These are phyloP conservation scores for Eulacestoma nigropectus DNA, from an alignment of 2,113 vertebrate species.

Conservation along the genomic window DNA sequence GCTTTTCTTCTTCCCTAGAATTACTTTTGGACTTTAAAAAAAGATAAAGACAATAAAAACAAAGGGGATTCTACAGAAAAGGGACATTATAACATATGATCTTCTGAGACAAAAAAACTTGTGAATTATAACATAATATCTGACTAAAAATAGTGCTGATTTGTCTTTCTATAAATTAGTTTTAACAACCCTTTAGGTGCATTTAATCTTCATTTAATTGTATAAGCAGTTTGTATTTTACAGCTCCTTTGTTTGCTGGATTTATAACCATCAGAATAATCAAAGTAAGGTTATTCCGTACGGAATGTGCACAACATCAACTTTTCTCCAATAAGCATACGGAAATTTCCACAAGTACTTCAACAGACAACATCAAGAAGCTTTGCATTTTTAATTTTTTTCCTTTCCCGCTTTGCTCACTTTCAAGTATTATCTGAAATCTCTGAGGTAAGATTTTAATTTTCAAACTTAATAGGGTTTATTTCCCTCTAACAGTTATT, in stretches of 20 bases:
- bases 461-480: background rate
- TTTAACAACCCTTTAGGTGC: background rate
- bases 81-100: background rate
- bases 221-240: background rate
- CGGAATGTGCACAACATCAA: background rate
- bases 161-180: background rate
- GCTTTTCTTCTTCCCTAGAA: background rate
- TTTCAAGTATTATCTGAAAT: background rate
- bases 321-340: background rate
- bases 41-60: background rate
- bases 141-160: background rate
- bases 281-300: background rate
- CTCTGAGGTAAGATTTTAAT: conserved; percentile 12
- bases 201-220: background rate
- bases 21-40: background rate
- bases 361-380: background rate
- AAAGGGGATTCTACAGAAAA: background rate
- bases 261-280: background rate
- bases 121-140: background rate
- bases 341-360: background rate
- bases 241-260: background rate
- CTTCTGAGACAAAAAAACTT: background rate
- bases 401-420: background rate
- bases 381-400: background rate
- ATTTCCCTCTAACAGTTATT: background rate